phyloP scores from a whole-genome alignment of 2,113 vertebrate genomes.

The Genyomyrus donnyi region DNA sequence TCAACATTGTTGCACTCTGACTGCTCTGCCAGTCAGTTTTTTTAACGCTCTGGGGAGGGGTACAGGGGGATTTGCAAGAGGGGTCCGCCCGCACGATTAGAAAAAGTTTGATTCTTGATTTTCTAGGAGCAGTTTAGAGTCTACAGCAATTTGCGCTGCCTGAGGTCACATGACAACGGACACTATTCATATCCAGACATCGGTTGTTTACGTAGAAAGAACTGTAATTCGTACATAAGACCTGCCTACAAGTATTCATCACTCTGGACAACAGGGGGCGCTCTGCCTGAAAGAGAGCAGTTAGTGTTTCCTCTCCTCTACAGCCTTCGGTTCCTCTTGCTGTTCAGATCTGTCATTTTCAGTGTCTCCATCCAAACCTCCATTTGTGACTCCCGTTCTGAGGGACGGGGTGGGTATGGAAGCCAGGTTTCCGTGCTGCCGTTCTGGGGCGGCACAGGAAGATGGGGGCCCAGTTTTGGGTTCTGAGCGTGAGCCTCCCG shows the following conservation, averaged over 20 bases:
- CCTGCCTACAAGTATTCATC: not conserved
- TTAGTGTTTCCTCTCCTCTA: not conserved
- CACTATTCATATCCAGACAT: not conserved
- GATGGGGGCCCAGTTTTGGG: not conserved
- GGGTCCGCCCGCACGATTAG: not conserved
- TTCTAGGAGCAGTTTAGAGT: slow-evolving; percentile 16
- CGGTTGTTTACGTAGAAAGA: not conserved
- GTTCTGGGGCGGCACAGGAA: not conserved
- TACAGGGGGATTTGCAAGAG: not conserved
- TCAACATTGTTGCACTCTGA: slow-evolving; percentile 27
- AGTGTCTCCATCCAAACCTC: not conserved
- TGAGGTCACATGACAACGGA: slow-evolving; percentile 26
- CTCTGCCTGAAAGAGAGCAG: not conserved
- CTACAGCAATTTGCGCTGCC: not conserved
- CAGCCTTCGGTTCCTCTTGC: not conserved
- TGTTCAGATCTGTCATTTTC: not conserved
- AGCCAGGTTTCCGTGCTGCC: not conserved
- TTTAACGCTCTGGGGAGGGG: not conserved
- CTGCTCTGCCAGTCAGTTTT: slow-evolving; percentile 37
- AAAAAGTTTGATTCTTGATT: slow-evolving; percentile 30
- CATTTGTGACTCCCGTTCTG: not conserved
- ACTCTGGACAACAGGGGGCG: not conserved
- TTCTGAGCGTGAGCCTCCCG: not conserved
- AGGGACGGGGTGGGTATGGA: not conserved
- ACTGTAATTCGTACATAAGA: not conserved